Conservation (phyloP, 2,888 invertebrate genomes). For the Hipparchia sbordonii region DNA sequence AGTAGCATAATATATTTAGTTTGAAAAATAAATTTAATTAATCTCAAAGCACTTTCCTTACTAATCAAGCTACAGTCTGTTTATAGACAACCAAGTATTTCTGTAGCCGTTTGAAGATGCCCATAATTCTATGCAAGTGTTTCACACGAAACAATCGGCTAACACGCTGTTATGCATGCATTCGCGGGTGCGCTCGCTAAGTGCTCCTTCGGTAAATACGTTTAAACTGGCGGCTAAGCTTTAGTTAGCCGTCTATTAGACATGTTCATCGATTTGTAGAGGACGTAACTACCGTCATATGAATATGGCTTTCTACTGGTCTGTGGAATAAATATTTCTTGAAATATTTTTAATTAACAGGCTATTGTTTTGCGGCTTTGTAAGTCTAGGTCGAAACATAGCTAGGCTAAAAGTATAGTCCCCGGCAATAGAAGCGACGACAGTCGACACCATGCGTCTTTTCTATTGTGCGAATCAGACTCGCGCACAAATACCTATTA, state of each 20-base stretch:
- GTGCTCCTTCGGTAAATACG: slow-evolving; percentile 44
- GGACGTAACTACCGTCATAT: background rate
- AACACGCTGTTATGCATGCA: slow-evolving; percentile 57
- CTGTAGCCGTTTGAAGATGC: slow-evolving; percentile 65
- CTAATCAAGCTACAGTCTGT: slow-evolving; percentile 44
- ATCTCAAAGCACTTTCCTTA: slow-evolving; percentile 44
- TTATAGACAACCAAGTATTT: slow-evolving; percentile 62
- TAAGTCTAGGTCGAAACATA: too few relatives aligned
- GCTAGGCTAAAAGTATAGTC: too few relatives aligned
- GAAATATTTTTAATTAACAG: too few relatives aligned
- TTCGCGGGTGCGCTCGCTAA: slow-evolving; percentile 56
- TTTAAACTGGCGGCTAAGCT: slow-evolving; percentile 39
- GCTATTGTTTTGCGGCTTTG: too few relatives aligned
- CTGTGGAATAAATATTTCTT: too few relatives aligned
- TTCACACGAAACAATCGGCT: slow-evolving; percentile 73
- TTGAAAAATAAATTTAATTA: background rate
- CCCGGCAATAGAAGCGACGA: too few relatives aligned
- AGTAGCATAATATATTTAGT: slow-evolving; percentile 1
- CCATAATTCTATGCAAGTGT: slow-evolving; percentile 68
- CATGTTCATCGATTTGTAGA: background rate
- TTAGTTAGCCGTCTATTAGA: slow-evolving; percentile 34
- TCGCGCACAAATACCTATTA: too few relatives aligned
- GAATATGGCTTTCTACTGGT: too few relatives aligned
- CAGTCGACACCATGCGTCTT: too few relatives aligned
- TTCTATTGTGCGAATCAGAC: too few relatives aligned